Base-by-base conservation (phyloP, 2,888 invertebrate species). In the Ellobium chinense region DNA sequence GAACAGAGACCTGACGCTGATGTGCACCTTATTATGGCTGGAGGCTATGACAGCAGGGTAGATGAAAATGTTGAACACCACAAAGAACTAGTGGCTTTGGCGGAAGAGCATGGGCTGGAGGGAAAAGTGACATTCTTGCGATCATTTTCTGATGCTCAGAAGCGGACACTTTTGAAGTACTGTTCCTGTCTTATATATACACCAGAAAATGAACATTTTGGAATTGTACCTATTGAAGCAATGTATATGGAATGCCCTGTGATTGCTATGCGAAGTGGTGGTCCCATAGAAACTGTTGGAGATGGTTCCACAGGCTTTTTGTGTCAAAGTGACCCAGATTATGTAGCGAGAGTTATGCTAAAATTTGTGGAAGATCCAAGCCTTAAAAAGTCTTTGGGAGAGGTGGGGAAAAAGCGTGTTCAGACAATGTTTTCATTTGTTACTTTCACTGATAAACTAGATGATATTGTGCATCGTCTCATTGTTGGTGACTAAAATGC, bases 201-300 rank as follows among this genome's bases (percentile, higher is more conserved):
- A 9, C 99, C 99, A 1, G 95, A 96, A 2, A 97, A 97, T 92
- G 99, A 99, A 93, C 99, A 99, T 94, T 99, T 99, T 94, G 99
- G 99, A 5, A 99, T 99, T 89, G 99, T 99, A 12, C 99, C 99
- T 0, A 94, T 99, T 76, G 99, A 99, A 94, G 98, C 99, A 0
- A 99, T 99, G 99, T 97, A 97, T 91, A 95, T 96, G 91, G 94
- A 95, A 3, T 97, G 97, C 90, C 98, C 99, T 4, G 98, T 99
- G 0, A 95, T 99, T 85, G 99, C 99, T 0, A 96, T 97, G 0
- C 96, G 97, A 89, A 97, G 97, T 89, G 99, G 99, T 36, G 99
- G 99, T 0, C 99, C 99, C 0, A 95, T 95, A 1, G 99, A 99
- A 93, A 98, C 99, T 0, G 94, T 99, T 69, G 90, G 88, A 12